phyloP scores from a whole-genome alignment of 1,140 invertebrate species.

The Leucophenga varia region DNA sequence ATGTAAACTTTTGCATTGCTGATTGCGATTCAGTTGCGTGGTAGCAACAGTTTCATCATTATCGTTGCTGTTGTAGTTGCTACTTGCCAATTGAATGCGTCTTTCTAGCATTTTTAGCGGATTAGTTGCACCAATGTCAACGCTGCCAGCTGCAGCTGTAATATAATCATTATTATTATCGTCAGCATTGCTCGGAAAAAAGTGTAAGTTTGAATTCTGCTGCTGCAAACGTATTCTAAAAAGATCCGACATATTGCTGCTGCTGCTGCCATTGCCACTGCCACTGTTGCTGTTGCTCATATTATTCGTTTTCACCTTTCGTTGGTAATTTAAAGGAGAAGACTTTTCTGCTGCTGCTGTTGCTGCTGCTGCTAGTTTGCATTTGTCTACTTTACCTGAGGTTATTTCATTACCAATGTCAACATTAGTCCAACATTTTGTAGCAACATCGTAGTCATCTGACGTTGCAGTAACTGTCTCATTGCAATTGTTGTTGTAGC shows the following conservation, averaged over 20 bases:
- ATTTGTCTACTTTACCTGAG: constrained; percentile 28
- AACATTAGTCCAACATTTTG: constrained; percentile 16
- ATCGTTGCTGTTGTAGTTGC: too few relatives aligned
- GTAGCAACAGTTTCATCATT: not conserved
- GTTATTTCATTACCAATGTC: constrained; percentile 51
- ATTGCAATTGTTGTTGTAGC: not conserved
- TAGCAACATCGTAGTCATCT: too few relatives aligned
- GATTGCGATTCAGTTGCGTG: too few relatives aligned
- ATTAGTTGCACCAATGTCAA: too few relatives aligned
- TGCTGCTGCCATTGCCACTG: too few relatives aligned
- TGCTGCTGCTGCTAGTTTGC: constrained; percentile 8
- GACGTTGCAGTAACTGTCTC: too few relatives aligned
- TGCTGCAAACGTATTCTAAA: too few relatives aligned
- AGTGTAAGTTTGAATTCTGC: too few relatives aligned
- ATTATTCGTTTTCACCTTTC: constrained; percentile 8
- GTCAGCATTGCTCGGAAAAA: too few relatives aligned
- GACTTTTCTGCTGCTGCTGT: too few relatives aligned
- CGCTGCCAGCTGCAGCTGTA: constrained; percentile 11
- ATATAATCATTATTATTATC: constrained; percentile 23
- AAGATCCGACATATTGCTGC: not conserved
- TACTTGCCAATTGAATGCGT: too few relatives aligned
- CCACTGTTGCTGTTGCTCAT: not conserved
- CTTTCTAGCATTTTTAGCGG: too few relatives aligned
- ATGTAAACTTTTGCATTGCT: constrained; percentile 31
- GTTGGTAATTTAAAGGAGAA: constrained; percentile 41